Conservation (phyloP, 2,888 invertebrate genomes). For the Orthosia cruda region DNA sequence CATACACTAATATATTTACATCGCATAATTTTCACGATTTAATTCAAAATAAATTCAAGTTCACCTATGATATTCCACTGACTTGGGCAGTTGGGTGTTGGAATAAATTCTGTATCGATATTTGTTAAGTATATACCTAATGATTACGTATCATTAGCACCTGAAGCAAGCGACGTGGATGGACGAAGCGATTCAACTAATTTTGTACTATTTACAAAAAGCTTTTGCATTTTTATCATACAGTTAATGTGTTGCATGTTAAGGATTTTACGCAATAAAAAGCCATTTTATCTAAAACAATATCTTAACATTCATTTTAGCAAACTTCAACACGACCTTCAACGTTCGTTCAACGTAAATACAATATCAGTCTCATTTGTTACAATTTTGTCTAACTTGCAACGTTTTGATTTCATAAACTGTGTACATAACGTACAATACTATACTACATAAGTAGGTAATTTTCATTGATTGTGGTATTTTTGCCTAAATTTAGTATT, state of each 20-base stretch:
- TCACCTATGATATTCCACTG: constrained; percentile 66
- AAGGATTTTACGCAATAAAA: constrained; percentile 49
- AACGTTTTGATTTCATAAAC: constrained; percentile 62
- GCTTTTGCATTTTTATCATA: constrained; percentile 33
- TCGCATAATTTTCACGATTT: constrained; percentile 81
- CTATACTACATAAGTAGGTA: constrained; percentile 28
- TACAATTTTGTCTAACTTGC: constrained; percentile 76
- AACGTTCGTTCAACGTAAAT: constrained; percentile 79
- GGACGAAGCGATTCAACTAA: constrained; percentile 77
- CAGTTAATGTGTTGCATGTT: constrained; percentile 40
- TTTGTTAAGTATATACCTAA: constrained; percentile 50
- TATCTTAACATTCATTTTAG: constrained; percentile 65
- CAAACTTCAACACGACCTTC: constrained; percentile 71
- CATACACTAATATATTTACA: constrained; percentile 85
- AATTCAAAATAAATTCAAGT: constrained; percentile 67
- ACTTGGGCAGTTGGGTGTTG: constrained; percentile 71
- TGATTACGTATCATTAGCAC: constrained; percentile 76
- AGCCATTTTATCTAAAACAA: constrained; percentile 58
- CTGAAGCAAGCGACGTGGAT: constrained; percentile 83
- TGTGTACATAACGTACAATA: constrained; percentile 42
- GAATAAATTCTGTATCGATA: constrained; percentile 62
- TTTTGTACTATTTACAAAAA: constrained; percentile 80
- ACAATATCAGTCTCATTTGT: constrained; percentile 87
- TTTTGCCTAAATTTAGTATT: constrained; percentile 73
- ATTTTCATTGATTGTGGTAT: constrained; percentile 48